Conservation (phyloP, 2,113 vertebrate species). For the Siphamia tubifer region DNA sequence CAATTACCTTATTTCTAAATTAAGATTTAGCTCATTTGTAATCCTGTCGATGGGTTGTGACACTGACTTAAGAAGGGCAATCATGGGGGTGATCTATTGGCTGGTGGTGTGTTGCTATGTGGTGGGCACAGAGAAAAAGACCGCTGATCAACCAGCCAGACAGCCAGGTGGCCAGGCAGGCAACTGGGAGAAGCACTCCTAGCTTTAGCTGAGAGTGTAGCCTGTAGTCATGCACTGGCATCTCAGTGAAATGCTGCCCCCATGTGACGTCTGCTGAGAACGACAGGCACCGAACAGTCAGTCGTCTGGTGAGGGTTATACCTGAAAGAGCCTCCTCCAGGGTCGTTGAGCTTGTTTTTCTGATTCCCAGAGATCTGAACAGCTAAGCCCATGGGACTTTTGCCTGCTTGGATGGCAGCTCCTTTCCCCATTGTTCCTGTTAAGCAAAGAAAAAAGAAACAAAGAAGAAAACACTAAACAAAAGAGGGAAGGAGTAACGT, state of each 20-base stretch:
- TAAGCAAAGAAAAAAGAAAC: constrained; percentile 52
- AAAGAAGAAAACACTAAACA: constrained; percentile 59
- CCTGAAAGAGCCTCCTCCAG: constrained; percentile 86
- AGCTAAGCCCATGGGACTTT: constrained; percentile 79
- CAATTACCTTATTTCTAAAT: constrained; percentile 75
- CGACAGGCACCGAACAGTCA: background rate
- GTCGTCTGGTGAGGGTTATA: constrained; percentile 52
- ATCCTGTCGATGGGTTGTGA: constrained; percentile 59
- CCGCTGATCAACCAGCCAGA: constrained; percentile 57
- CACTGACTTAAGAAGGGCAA: constrained; percentile 59
- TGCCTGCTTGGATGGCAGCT: constrained; percentile 80
- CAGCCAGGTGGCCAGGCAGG: constrained; percentile 52
- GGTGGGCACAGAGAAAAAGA: constrained; percentile 34
- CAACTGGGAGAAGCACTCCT: constrained; percentile 53
- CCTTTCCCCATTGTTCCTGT: constrained; percentile 84
- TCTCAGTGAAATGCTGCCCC: constrained; percentile 88
- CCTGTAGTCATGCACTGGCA: constrained; percentile 64
- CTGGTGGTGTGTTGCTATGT: constrained; percentile 50
- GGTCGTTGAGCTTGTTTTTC: constrained; percentile 89
- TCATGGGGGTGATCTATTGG: constrained; percentile 57
- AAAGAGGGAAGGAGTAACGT: constrained; percentile 70
- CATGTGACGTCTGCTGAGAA: constrained; percentile 78
- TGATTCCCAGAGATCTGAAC: constrained; percentile 87
- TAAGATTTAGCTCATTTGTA: constrained; percentile 66
- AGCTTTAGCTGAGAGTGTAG: constrained; percentile 71